Conservation (phyloP, 2,888 invertebrate species). For the Corbicula japonica region DNA sequence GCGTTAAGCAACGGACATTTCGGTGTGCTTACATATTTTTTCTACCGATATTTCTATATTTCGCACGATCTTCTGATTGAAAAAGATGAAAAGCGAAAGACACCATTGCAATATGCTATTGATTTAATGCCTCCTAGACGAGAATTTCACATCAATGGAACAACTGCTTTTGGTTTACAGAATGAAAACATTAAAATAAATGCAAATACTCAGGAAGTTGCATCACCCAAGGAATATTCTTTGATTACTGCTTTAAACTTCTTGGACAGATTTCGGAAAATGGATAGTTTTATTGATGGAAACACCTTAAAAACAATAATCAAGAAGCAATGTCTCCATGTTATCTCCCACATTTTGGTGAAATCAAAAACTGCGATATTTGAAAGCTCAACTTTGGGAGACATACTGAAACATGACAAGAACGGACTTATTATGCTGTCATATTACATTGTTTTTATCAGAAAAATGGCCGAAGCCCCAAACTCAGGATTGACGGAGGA, state of each 20-base stretch:
- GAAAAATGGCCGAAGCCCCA: not conserved
- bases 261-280: not conserved
- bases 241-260: not conserved
- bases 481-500: not conserved
- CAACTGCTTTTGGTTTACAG: not conserved
- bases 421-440: not conserved
- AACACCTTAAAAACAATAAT: not conserved
- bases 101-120: not conserved
- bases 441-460: not conserved
- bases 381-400: not conserved
- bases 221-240: not conserved
- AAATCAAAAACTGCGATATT: no score
- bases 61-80: not conserved
- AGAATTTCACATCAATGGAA: not conserved
- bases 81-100: not conserved
- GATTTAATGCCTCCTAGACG: not conserved
- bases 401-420: not conserved
- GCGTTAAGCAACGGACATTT: not conserved
- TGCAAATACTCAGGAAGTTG: not conserved
- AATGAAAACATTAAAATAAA: not conserved
- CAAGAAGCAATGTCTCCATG: conserved; percentile 3
- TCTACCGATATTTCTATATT: not conserved
- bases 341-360: not conserved
- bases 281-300: not conserved
- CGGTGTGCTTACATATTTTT: not conserved